Conservation (phyloP, 2,888 invertebrate species). For the Hecatera dysodea region DNA sequence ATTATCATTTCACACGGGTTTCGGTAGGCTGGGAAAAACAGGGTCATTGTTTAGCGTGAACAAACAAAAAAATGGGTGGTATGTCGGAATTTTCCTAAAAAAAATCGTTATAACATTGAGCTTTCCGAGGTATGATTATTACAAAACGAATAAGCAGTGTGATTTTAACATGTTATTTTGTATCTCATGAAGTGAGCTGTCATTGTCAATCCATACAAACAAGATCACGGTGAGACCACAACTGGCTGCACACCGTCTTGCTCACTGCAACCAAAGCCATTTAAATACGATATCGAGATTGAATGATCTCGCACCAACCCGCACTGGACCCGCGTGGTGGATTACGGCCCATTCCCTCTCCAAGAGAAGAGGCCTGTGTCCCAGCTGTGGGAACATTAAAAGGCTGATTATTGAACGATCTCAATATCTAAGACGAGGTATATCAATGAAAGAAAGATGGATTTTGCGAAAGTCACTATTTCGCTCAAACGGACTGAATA, state of each 20-base stretch:
- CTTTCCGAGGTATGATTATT: not conserved
- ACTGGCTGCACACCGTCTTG: not conserved
- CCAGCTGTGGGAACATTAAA: too few species aligned
- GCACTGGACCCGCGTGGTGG: too few species aligned
- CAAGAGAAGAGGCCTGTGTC: too few species aligned
- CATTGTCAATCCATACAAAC: too few species aligned
- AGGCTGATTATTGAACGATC: not conserved
- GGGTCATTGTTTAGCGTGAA: conserved; percentile 9
- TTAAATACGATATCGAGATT: too few species aligned
- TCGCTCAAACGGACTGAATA: not conserved
- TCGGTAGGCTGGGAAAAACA: conserved; percentile 11
- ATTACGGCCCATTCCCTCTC: too few species aligned
- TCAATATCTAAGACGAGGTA: not conserved
- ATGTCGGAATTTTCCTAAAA: not conserved
- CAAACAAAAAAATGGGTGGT: not conserved
- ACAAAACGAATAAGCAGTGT: not conserved
- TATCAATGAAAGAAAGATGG: not conserved
- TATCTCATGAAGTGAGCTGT: too few species aligned
- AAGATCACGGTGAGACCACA: too few species aligned
- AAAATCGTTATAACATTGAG: too few species aligned
- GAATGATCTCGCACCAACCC: too few species aligned
- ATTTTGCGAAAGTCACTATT: not conserved
- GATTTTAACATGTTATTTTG: too few species aligned
- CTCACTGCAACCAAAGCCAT: not conserved
- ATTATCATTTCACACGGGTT: conserved; percentile 20